A percentile compares a stretch with the other conserved stretches of the same genome.
phyloP scores from a whole-genome alignment of 2,888 invertebrate genomes.

The Disparrhopalites patrizii region DNA sequence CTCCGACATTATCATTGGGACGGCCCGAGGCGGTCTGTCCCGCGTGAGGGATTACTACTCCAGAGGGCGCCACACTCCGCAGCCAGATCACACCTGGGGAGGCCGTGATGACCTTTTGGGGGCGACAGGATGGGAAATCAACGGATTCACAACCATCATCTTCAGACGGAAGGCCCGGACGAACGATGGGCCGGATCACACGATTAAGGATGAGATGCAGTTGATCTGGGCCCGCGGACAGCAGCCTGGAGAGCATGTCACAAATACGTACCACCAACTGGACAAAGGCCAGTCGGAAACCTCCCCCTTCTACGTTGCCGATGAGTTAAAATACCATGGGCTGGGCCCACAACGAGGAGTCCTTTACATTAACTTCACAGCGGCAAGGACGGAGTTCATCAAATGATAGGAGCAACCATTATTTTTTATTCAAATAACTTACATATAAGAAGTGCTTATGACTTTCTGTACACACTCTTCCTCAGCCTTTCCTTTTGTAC shows the following conservation, averaged over 20 bases:
- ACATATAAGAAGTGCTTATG: too few relatives aligned
- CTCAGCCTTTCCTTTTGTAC: too few relatives aligned
- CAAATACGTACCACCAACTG: slow-evolving; percentile 66
- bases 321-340: slow-evolving; percentile 92
- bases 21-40: slow-evolving; percentile 74
- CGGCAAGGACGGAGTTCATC: slow-evolving; percentile 34
- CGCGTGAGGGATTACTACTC: slow-evolving; percentile 57
- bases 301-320: slow-evolving; percentile 77
- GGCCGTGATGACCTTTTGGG: slow-evolving; percentile 83
- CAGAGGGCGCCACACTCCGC: slow-evolving; percentile 61
- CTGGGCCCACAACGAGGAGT: slow-evolving; percentile 77
- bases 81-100: slow-evolving; percentile 80
- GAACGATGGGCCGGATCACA: slow-evolving; percentile 71
- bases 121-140: slow-evolving; percentile 80
- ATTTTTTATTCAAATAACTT: too few relatives aligned
- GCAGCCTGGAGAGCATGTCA: slow-evolving; percentile 66
- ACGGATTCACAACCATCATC: slow-evolving; percentile 83
- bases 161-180: slow-evolving; percentile 76
- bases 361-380: slow-evolving; percentile 69
- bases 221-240: slow-evolving; percentile 95
- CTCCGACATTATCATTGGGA: slow-evolving; percentile 88
- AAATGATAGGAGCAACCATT: too few relatives aligned
- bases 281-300: slow-evolving; percentile 61
- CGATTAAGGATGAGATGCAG: not conserved
- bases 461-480: too few relatives aligned